Evolutionary conservation across 2,888 invertebrate species (phyloP).

Genomic region (Amitus sp.): DNA sequence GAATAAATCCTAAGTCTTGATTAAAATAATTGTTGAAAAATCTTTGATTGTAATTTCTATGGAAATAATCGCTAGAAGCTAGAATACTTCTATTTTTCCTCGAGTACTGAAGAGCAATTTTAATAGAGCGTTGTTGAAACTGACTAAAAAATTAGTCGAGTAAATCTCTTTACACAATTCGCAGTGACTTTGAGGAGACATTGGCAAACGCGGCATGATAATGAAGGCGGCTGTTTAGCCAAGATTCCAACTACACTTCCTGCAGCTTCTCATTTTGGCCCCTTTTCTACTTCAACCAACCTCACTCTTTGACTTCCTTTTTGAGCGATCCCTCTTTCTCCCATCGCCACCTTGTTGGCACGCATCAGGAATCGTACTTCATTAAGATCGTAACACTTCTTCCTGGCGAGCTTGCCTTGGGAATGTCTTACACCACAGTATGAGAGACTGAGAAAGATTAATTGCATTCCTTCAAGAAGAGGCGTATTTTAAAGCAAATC

Average conservation of each 20-base stretch:
- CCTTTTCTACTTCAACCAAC: slow-evolving; percentile 36
- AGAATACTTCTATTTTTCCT: neutral
- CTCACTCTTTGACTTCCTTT: slow-evolving; percentile 30
- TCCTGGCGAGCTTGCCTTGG: slow-evolving; percentile 43
- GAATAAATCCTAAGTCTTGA: too few species aligned
- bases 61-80: neutral
- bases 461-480: slow-evolving; percentile 61
- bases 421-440: slow-evolving; percentile 40
- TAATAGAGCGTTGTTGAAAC: too few species aligned
- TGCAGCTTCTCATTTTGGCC: slow-evolving; percentile 34
- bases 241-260: slow-evolving; percentile 47
- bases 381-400: slow-evolving; percentile 64
- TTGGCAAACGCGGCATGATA: slow-evolving; percentile 46
- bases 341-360: slow-evolving; percentile 42
- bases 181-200: slow-evolving; percentile 26
- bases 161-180: slow-evolving; percentile 35
- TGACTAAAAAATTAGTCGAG: neutral
- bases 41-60: too few species aligned
- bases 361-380: slow-evolving; percentile 63
- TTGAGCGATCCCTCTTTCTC: slow-evolving; percentile 27
- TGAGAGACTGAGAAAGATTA: slow-evolving; percentile 60
- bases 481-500: slow-evolving; percentile 61
- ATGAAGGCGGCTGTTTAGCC: slow-evolving; percentile 55
- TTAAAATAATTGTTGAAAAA: too few species aligned
- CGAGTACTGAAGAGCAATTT: neutral